phyloP scores from a whole-genome alignment of 2,888 invertebrate genomes.

The Thereva unica region DNA sequence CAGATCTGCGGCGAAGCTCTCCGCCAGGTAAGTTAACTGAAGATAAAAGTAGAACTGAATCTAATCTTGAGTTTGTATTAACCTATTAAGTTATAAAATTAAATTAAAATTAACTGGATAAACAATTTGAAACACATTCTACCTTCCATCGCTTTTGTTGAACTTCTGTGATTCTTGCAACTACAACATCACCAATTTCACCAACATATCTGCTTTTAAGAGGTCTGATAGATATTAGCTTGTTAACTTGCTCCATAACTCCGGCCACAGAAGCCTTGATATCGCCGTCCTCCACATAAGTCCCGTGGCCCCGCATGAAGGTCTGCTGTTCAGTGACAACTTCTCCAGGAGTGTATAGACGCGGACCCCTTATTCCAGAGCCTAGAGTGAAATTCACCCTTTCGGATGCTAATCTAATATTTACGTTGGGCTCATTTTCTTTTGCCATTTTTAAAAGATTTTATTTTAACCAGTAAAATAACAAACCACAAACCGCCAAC shows the following conservation, averaged over 20 bases:
- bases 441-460: too few species aligned
- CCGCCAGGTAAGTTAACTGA: slow-evolving; percentile 98
- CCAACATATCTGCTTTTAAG: slow-evolving; percentile 88
- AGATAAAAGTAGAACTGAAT: slow-evolving; percentile 84
- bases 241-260: slow-evolving; percentile 90
- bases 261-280: slow-evolving; percentile 94
- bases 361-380: slow-evolving; percentile 63
- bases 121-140: not conserved
- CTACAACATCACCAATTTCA: slow-evolving; percentile 96
- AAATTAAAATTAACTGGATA: not conserved
- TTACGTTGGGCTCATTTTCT: slow-evolving; percentile 53
- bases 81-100: slow-evolving; percentile 58
- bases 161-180: slow-evolving; percentile 92
- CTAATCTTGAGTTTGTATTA: slow-evolving; percentile 87
- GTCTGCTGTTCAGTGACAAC: slow-evolving; percentile 73
- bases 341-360: slow-evolving; percentile 85
- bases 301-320: slow-evolving; percentile 89
- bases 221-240: slow-evolving; percentile 88
- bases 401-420: slow-evolving; percentile 67
- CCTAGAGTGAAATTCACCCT: slow-evolving; percentile 63
- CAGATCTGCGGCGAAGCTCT: slow-evolving; percentile 88
- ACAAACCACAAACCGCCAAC: too few species aligned
- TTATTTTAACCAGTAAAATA: too few species aligned
- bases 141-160: slow-evolving; percentile 90
- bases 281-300: slow-evolving; percentile 81